Evolutionary conservation across 2,797 vertebrate species (phyloP).

Genomic region (Malurus leucopterus): DNA sequence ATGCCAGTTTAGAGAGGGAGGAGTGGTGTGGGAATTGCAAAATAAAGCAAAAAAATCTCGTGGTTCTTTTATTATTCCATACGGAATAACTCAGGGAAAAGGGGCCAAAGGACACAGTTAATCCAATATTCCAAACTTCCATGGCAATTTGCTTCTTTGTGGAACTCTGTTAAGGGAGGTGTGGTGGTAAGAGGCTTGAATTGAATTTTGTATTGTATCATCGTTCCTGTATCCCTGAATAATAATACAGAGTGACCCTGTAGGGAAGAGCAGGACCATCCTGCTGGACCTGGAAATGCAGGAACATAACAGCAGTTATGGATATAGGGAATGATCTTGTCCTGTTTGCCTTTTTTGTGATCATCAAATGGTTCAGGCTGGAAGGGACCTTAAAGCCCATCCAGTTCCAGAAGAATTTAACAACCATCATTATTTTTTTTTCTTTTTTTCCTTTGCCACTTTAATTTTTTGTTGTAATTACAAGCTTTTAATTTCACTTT

Average conservation of each 20-base stretch:
- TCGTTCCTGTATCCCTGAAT: neutral
- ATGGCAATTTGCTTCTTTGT: neutral
- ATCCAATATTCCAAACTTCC: neutral
- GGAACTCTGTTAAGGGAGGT: neutral
- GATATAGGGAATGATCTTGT: too few relatives aligned
- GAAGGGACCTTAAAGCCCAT: neutral
- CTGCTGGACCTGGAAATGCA: neutral
- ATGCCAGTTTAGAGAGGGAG: rapidly evolving
- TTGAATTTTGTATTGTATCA: neutral
- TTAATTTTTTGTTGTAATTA: neutral
- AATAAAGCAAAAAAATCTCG: neutral
- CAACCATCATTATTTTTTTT: neutral
- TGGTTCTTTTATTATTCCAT: rapidly evolving
- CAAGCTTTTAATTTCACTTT: neutral
- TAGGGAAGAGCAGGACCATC: neutral
- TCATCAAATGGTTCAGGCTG: neutral
- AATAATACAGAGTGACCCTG: rapidly evolving
- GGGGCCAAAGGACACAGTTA: neutral
- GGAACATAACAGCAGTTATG: rapidly evolving
- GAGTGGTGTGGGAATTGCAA: neutral
- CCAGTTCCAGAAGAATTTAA: neutral
- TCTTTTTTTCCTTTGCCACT: neutral
- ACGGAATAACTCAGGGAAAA: neutral
- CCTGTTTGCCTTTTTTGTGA: neutral
- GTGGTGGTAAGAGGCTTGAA: neutral